These are phyloP conservation scores for Drosophila lacteicornis DNA, from an alignment of 1,140 invertebrate species.

Conservation along the genomic window DNA sequence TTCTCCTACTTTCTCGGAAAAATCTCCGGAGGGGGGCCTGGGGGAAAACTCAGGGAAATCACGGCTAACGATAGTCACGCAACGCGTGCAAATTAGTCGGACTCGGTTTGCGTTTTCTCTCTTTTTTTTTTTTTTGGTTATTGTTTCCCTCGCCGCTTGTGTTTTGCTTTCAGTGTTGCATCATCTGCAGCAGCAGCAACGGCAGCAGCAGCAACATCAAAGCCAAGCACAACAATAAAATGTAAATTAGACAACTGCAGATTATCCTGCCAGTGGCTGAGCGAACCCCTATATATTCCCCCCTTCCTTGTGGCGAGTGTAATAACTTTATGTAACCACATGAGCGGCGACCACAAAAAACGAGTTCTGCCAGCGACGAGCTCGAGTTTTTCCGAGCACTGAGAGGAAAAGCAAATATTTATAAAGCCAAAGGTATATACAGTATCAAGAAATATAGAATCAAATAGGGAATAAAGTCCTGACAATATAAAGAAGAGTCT, in stretches of 20 bases:
- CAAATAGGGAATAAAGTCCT: too few relatives aligned
- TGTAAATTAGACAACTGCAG: slow-evolving; percentile 62
- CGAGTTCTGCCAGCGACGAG: slow-evolving; percentile 50
- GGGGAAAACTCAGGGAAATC: slow-evolving; percentile 4
- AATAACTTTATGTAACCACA: slow-evolving; percentile 68
- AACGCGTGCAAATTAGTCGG: slow-evolving; percentile 60
- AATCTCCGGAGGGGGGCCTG: not conserved
- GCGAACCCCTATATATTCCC: not conserved
- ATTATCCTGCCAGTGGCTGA: slow-evolving; percentile 62
- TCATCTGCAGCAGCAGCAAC: slow-evolving; percentile 40
- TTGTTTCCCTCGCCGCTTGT: slow-evolving; percentile 35
- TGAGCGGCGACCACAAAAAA: slow-evolving; percentile 34
- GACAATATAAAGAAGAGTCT: too few relatives aligned
- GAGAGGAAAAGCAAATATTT: slow-evolving; percentile 1
- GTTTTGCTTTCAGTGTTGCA: slow-evolving; percentile 36
- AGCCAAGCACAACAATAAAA: slow-evolving; percentile 57
- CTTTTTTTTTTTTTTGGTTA: slow-evolving; percentile 21
- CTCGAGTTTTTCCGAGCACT: slow-evolving; percentile 15
- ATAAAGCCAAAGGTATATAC: not conserved
- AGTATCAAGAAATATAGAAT: too few relatives aligned
- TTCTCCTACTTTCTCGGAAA: slow-evolving; percentile 16
- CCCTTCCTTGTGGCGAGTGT: slow-evolving; percentile 6
- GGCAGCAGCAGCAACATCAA: slow-evolving; percentile 25
- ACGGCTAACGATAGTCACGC: slow-evolving; percentile 55
- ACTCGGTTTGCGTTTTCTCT: slow-evolving; percentile 14